Evolutionary conservation across 2,797 vertebrate species (phyloP).

Genomic region (Chiloscyllium punctatum): DNA sequence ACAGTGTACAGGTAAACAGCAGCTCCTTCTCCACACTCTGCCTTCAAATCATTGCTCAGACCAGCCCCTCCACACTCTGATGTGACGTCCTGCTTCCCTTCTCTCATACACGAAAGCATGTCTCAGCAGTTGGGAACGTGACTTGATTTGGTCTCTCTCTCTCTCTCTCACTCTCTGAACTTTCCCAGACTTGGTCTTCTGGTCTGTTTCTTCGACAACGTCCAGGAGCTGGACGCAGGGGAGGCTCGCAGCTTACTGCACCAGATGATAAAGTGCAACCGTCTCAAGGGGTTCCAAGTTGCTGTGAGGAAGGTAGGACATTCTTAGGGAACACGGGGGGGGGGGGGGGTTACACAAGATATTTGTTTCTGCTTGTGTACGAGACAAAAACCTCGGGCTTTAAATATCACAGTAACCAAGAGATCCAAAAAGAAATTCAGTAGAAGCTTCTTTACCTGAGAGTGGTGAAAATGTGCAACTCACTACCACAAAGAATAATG

Average conservation of each 20-base stretch:
- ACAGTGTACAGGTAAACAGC: constrained; percentile 64
- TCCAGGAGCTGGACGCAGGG: constrained; percentile 54
- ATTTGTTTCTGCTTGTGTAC: neutral
- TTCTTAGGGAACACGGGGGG: neutral
- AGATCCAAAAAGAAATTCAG: neutral
- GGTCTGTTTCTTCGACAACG: constrained; percentile 64
- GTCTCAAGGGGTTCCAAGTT: constrained; percentile 56
- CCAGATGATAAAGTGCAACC: constrained; percentile 70
- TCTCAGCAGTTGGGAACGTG: neutral
- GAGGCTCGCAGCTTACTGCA: constrained; percentile 63
- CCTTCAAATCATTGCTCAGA: neutral
- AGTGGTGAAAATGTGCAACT: neutral
- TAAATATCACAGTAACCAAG: neutral
- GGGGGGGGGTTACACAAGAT: neutral
- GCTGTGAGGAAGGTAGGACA: constrained; percentile 58
- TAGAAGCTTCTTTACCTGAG: neutral
- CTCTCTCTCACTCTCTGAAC: neutral
- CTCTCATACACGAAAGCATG: neutral
- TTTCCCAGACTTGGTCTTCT: constrained; percentile 60
- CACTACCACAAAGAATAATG: neutral
- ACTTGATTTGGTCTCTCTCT: neutral
- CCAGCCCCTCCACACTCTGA: neutral
- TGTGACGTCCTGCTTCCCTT: neutral
- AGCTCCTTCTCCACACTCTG: neutral
- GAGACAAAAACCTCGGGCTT: neutral